phyloP scores from a whole-genome alignment of 2,797 vertebrate species.

The Fistularia tabacaria region DNA sequence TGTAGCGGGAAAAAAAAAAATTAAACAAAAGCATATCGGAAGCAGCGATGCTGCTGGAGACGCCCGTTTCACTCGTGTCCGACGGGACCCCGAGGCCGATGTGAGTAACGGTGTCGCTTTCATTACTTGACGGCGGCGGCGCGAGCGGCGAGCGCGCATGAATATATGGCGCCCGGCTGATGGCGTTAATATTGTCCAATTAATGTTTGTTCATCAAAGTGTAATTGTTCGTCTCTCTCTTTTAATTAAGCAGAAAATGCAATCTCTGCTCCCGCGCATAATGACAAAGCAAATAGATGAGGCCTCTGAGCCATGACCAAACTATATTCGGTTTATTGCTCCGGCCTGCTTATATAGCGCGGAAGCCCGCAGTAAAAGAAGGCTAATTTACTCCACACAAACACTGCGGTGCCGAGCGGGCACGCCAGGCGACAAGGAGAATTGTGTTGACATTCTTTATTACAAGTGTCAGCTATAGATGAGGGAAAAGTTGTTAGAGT shows the following conservation, averaged over 20 bases:
- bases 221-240: constrained; percentile 45
- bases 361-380: constrained; percentile 53
- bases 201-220: constrained; percentile 54
- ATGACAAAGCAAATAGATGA: constrained; percentile 50
- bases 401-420: constrained; percentile 3
- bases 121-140: constrained; percentile 33
- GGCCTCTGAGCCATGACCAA: constrained; percentile 51
- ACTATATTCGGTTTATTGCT: constrained; percentile 41
- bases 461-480: constrained; percentile 46
- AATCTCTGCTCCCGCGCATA: constrained; percentile 32
- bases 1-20: too few species aligned
- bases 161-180: constrained; percentile 28
- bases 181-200: constrained; percentile 54
- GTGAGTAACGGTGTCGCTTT: constrained; percentile 5
- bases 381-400: constrained; percentile 40
- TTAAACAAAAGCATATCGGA: too few species aligned
- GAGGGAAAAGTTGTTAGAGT: constrained; percentile 57
- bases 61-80: too few species aligned
- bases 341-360: constrained; percentile 27
- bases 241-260: constrained; percentile 52
- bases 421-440: constrained; percentile 11
- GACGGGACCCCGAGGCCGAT: too few species aligned
- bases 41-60: too few species aligned
- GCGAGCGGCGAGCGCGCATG: constrained; percentile 21
- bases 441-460: constrained; percentile 60